Evolutionary conservation across 2,797 vertebrate species (phyloP).

Genomic region (Chelmon rostratus): DNA sequence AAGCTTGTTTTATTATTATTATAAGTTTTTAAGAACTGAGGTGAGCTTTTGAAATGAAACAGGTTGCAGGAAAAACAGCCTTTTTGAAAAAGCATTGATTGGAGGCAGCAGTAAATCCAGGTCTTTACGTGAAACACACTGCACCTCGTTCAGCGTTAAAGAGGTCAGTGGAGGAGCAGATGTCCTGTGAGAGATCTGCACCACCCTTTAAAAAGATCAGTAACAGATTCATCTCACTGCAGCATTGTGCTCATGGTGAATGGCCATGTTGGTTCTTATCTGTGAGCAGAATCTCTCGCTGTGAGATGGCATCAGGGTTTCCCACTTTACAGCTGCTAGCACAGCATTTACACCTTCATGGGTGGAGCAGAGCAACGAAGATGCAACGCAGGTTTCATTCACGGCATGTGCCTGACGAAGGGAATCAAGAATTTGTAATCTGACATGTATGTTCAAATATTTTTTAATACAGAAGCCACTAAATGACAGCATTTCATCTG

Average conservation of each 20-base stretch:
- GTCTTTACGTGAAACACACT: neutral
- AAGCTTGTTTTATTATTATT: neutral
- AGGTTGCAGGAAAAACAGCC: neutral
- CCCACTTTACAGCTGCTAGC: neutral
- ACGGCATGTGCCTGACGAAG: neutral
- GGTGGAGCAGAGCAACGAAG: neutral
- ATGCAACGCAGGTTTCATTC: neutral
- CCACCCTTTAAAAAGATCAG: neutral
- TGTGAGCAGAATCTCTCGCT: constrained; percentile 30
- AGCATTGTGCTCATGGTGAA: constrained; percentile 30
- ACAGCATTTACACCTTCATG: too few relatives aligned
- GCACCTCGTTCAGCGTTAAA: neutral
- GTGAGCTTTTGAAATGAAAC: neutral
- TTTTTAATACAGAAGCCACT: neutral
- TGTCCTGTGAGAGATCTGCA: neutral
- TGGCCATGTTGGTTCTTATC: constrained; percentile 28
- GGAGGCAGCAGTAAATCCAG: neutral
- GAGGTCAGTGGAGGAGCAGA: constrained; percentile 13
- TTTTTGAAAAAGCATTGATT: neutral
- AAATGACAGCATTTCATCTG: neutral
- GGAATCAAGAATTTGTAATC: neutral
- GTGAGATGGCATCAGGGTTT: constrained; percentile 6
- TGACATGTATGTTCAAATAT: neutral
- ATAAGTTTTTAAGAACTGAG: neutral
- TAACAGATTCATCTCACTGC: constrained; percentile 14